phyloP scores from a whole-genome alignment of 2,113 vertebrate genomes.

The Tachysurus vachellii region DNA sequence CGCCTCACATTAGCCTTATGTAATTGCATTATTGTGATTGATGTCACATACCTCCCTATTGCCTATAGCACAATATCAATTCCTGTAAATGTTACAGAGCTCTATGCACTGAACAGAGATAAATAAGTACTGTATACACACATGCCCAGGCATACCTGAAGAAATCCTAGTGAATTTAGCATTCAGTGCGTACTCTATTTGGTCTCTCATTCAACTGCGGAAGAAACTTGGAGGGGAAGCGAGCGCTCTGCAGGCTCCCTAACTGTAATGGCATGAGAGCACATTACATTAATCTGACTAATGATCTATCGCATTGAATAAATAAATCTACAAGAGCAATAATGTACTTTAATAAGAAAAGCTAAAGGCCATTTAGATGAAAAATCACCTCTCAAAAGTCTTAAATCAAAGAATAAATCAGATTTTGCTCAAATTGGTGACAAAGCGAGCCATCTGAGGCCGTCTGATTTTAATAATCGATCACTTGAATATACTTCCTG shows the following conservation, averaged over 20 bases:
- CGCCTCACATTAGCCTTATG: neutral
- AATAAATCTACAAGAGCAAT: conserved; percentile 79
- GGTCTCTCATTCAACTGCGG: conserved; percentile 39
- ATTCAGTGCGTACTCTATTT: conserved; percentile 23
- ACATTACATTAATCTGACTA: conserved; percentile 81
- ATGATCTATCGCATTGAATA: conserved; percentile 78
- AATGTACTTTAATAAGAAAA: conserved; percentile 82
- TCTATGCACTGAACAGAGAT: neutral
- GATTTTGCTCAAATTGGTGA: conserved; percentile 69
- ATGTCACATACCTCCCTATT: neutral
- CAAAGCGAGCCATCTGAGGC: conserved; percentile 63
- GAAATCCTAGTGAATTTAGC: conserved; percentile 14
- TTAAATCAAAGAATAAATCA: conserved; percentile 75
- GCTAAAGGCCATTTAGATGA: conserved; percentile 77
- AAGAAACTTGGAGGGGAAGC: conserved; percentile 41
- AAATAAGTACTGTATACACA: neutral
- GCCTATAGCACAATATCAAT: neutral
- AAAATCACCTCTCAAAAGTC: conserved; percentile 76
- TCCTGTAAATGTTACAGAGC: neutral
- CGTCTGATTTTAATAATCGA: conserved; percentile 81
- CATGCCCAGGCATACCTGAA: conserved; percentile 20
- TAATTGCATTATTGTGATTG: neutral
- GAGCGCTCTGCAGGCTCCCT: conserved; percentile 55
- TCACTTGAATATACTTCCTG: conserved; percentile 67
- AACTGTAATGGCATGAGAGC: conserved; percentile 65